These are phyloP conservation scores for Megalops atlanticus DNA, from an alignment of 2,113 vertebrate species.

Conservation along the genomic window DNA sequence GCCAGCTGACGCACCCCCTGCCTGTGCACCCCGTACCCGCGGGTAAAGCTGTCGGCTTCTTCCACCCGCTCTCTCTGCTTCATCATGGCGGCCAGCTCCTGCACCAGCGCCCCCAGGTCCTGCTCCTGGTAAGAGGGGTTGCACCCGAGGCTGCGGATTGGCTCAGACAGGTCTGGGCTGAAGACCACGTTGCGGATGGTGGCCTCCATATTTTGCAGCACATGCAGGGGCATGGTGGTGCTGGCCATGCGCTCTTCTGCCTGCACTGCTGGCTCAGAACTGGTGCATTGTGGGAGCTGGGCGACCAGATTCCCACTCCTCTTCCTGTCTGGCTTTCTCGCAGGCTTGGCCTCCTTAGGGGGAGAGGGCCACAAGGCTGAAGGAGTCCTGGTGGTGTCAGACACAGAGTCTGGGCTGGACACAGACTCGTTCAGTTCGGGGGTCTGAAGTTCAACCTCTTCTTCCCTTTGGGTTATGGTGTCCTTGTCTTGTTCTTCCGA, in stretches of 20 bases:
- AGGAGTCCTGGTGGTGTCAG: not conserved
- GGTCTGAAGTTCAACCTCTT: not conserved
- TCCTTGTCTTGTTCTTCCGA: not conserved
- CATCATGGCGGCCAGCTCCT: conserved; percentile 52
- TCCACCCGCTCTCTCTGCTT: conserved; percentile 40
- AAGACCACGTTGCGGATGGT: conserved; percentile 56
- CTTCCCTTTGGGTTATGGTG: not conserved
- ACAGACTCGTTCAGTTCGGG: not conserved
- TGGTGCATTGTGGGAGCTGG: not conserved
- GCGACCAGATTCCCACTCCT: conserved; percentile 9
- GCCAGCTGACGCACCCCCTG: conserved; percentile 68
- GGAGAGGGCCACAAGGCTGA: conserved; percentile 8
- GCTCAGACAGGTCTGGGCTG: conserved; percentile 58
- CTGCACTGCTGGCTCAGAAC: not conserved
- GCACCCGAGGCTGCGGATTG: conserved; percentile 28
- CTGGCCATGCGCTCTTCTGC: not conserved
- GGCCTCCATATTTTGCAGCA: conserved; percentile 45
- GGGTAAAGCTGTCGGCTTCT: conserved; percentile 5
- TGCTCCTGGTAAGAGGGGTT: conserved; percentile 62
- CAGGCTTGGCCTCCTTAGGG: conserved; percentile 24
- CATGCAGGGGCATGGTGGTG: conserved; percentile 34
- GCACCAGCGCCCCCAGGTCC: conserved; percentile 51
- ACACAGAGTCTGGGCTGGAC: not conserved
- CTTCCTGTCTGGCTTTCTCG: conserved; percentile 6
- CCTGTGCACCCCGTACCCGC: conserved; percentile 52